phyloP scores from a whole-genome alignment of 2,888 invertebrate species.

The Chrysomela aeneicollis region DNA sequence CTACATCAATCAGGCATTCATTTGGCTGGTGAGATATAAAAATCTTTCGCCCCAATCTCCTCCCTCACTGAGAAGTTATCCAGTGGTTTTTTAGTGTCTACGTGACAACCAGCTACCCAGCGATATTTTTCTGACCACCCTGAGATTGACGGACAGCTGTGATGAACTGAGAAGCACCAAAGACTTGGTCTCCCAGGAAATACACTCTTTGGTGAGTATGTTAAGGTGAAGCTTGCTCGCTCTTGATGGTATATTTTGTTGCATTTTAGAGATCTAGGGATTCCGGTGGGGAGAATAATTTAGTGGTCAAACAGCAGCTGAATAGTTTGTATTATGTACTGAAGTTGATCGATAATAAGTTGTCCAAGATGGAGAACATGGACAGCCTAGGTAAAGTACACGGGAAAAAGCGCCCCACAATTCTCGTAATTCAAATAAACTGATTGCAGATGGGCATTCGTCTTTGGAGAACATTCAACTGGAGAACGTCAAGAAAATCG shows the following conservation, averaged over 20 bases:
- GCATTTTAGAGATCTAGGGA: constrained; percentile 76
- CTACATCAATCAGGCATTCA: constrained; percentile 88
- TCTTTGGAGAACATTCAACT: constrained; percentile 50
- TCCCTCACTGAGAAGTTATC: not conserved
- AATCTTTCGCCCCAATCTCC: not conserved
- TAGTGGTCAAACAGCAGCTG: constrained; percentile 83
- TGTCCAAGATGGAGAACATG: constrained; percentile 57
- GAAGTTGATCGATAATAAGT: constrained; percentile 72
- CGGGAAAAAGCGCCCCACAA: not conserved
- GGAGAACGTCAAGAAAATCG: constrained; percentile 57
- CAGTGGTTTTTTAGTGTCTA: constrained; percentile 71
- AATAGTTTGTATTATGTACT: constrained; percentile 83
- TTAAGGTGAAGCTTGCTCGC: not conserved
- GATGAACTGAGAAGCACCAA: constrained; percentile 85
- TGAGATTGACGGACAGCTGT: constrained; percentile 79
- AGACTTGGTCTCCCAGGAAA: constrained; percentile 82
- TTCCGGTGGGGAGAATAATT: constrained; percentile 84
- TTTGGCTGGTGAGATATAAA: constrained; percentile 79
- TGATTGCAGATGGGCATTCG: constrained; percentile 37
- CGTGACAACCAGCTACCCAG: constrained; percentile 78
- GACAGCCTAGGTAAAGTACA: constrained; percentile 42
- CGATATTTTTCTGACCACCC: constrained; percentile 84
- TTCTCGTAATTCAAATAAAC: not conserved
- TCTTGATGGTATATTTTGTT: constrained; percentile 1
- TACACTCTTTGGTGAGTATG: constrained; percentile 71